phyloP scores from a whole-genome alignment of 2,888 invertebrate genomes.

The Limulus polyphemus region DNA sequence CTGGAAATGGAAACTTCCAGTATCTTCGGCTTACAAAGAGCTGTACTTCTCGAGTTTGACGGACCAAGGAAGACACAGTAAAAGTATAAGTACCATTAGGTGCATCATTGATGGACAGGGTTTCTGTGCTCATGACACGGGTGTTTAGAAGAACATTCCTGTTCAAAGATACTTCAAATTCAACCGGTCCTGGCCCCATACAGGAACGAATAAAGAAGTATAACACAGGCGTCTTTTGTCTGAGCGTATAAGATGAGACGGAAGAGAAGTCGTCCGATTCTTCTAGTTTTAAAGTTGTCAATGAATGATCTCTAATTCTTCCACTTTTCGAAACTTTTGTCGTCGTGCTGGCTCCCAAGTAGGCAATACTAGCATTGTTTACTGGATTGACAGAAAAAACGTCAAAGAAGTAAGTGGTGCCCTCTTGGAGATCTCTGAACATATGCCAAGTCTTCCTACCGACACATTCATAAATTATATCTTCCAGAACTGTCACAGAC shows the following conservation, averaged over 20 bases:
- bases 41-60: conserved; percentile 7
- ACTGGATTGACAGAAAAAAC: conserved; percentile 44
- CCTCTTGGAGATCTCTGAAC: conserved; percentile 40
- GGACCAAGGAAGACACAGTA: conserved; percentile 5
- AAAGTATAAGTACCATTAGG: conserved; percentile 1
- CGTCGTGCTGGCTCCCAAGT: conserved; percentile 35
- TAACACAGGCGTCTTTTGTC: background rate
- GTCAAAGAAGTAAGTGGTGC: conserved; percentile 43
- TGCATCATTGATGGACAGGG: conserved; percentile 6
- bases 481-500: conserved; percentile 13
- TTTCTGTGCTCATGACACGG: conserved; percentile 15
- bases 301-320: background rate
- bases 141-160: background rate
- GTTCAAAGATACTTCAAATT: conserved; percentile 9
- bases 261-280: background rate
- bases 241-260: background rate
- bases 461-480: conserved; percentile 40
- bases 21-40: conserved; percentile 19
- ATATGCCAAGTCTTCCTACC: conserved; percentile 43
- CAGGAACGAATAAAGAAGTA: conserved; percentile 15
- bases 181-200: conserved; percentile 18
- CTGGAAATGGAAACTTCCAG: conserved; percentile 30
- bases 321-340: background rate
- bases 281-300: background rate
- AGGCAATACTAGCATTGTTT: conserved; percentile 43